Evolutionary conservation across 2,888 invertebrate species (phyloP).

Genomic region (Ariolimax columbianus): DNA sequence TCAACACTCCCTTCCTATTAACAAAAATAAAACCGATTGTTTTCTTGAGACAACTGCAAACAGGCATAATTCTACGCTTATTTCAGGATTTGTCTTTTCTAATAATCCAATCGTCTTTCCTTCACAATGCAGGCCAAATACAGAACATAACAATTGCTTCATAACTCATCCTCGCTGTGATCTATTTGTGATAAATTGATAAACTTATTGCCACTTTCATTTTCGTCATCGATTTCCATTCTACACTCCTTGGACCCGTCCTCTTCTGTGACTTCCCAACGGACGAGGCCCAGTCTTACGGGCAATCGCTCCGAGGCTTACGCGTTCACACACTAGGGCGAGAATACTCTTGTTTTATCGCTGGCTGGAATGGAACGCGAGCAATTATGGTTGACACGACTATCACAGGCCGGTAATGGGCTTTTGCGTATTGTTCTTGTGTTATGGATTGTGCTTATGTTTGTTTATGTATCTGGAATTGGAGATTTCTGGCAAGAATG

Average conservation of each 20-base stretch:
- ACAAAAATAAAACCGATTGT: too few relatives aligned
- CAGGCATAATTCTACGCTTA: too few relatives aligned
- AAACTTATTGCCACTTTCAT: conserved; percentile 27
- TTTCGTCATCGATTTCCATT: conserved; percentile 7
- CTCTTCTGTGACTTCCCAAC: not conserved
- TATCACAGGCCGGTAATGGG: conserved; percentile 11
- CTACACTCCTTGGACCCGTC: not conserved
- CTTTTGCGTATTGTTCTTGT: not conserved
- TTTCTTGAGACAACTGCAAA: too few relatives aligned
- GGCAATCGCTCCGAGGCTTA: conserved; percentile 24
- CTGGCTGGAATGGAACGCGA: conserved; percentile 12
- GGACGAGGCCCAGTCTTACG: not conserved
- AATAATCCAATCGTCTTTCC: not conserved
- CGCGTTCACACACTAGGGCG: not conserved
- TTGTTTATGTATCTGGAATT: not conserved
- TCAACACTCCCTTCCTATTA: too few relatives aligned
- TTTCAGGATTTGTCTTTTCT: too few relatives aligned
- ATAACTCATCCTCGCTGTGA: not conserved
- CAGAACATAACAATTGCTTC: not conserved
- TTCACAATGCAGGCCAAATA: not conserved
- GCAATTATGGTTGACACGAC: conserved; percentile 15
- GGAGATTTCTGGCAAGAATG: not conserved
- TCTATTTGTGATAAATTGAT: conserved; percentile 21
- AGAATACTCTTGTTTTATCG: conserved; percentile 24
- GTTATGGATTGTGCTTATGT: not conserved